A percentile compares a stretch with the other conserved stretches of the same genome.
phyloP scores from a whole-genome alignment of 2,888 invertebrate species.

The Phyllotreta cruciferae region DNA sequence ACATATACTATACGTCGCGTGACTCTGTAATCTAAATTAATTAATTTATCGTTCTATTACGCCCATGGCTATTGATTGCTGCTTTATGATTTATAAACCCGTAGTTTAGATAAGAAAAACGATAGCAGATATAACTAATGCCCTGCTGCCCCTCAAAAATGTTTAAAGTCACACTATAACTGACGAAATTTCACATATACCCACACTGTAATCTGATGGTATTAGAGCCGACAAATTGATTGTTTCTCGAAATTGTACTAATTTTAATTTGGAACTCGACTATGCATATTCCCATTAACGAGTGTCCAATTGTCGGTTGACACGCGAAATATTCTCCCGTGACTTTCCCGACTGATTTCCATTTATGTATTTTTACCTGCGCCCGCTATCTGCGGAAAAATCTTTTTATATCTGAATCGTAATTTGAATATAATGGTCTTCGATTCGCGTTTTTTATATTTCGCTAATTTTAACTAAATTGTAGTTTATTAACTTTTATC shows the following conservation, averaged over 20 bases:
- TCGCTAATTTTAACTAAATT: too few species aligned
- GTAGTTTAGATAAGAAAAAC: slow-evolving; percentile 26
- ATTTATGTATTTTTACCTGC: slow-evolving; percentile 13
- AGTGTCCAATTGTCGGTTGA: slow-evolving; percentile 30
- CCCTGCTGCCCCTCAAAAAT: slow-evolving; percentile 22
- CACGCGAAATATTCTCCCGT: slow-evolving; percentile 27
- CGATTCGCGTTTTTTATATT: too few species aligned
- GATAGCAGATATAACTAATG: slow-evolving; percentile 21
- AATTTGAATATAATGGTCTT: too few species aligned
- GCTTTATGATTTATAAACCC: slow-evolving; percentile 34
- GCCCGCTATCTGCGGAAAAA: too few species aligned
- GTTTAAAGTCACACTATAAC: slow-evolving; percentile 38
- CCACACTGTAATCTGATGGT: slow-evolving; percentile 37
- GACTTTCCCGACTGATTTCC: slow-evolving; percentile 10
- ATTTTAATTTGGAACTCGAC: slow-evolving; percentile 26
- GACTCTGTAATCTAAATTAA: slow-evolving; percentile 32
- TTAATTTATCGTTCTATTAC: slow-evolving; percentile 38
- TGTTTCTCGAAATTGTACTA: slow-evolving; percentile 38
- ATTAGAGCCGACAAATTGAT: slow-evolving; percentile 40
- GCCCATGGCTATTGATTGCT: slow-evolving; percentile 33
- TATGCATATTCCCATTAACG: slow-evolving; percentile 30
- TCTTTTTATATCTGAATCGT: too few species aligned
- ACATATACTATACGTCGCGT: slow-evolving; percentile 19
- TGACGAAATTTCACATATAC: slow-evolving; percentile 37
- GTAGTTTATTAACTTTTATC: too few species aligned